A percentile compares a stretch with the other conserved stretches of the same genome.
phyloP scores from a whole-genome alignment of 2,113 vertebrate genomes.

The Orthonyx spaldingii region DNA sequence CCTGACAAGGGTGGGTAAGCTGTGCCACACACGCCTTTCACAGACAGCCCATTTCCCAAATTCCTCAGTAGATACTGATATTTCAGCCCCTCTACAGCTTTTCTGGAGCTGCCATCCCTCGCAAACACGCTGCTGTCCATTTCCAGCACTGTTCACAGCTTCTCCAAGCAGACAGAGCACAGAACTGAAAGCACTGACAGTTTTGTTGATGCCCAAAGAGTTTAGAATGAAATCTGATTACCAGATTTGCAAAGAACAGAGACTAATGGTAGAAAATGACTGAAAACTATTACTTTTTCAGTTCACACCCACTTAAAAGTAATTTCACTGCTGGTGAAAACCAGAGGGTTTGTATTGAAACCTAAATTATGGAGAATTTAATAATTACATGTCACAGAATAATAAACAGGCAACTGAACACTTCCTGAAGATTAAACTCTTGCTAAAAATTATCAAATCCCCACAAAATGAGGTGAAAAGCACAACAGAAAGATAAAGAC shows the following conservation, averaged over 20 bases:
- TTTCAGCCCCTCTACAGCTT: neutral
- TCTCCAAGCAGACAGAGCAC: neutral
- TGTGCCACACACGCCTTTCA: neutral
- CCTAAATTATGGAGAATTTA: neutral
- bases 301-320: neutral
- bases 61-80: neutral
- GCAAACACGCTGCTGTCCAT: neutral
- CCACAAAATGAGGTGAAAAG: neutral
- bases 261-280: rapidly evolving
- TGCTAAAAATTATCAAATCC: neutral
- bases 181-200: neutral
- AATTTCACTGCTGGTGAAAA: neutral
- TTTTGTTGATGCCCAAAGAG: neutral
- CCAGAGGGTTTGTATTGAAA: neutral
- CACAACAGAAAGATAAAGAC: neutral
- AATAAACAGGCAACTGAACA: neutral
- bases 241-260: neutral
- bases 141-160: neutral
- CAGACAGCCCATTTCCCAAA: neutral
- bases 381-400: neutral
- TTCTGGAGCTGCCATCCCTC: neutral
- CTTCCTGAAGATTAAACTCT: neutral
- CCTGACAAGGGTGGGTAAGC: neutral
- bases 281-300: neutral
- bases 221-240: neutral